A percentile compares a stretch with the other conserved stretches of the same genome.
Conservation (phyloP, 2,888 invertebrate genomes). For the Ecliptopera silaceata region DNA sequence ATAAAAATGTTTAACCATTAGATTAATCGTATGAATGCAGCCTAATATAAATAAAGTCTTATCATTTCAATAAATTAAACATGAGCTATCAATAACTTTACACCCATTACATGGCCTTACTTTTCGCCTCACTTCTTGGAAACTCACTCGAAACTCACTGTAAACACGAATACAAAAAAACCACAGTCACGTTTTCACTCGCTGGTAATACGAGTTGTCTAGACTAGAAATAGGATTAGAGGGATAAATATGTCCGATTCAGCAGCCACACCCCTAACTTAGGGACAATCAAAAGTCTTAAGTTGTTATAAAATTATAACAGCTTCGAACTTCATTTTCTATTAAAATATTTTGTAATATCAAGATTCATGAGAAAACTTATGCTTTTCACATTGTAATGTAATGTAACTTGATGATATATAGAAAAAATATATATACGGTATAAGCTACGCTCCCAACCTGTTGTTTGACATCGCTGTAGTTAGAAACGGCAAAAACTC, state of each 20-base stretch:
- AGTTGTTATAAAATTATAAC: too few species aligned
- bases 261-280: not conserved
- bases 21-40: constrained; percentile 14
- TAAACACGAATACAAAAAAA: not conserved
- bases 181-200: not conserved
- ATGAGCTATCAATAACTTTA: constrained; percentile 32
- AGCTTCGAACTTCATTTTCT: too few species aligned
- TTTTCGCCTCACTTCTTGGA: constrained; percentile 7
- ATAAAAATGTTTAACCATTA: not conserved
- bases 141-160: constrained; percentile 11
- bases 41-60: constrained; percentile 38
- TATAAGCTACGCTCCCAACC: too few species aligned
- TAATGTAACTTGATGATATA: too few species aligned
- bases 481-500: too few species aligned
- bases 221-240: not conserved
- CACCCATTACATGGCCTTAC: constrained; percentile 50
- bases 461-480: too few species aligned
- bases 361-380: too few species aligned
- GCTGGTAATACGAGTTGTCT: not conserved
- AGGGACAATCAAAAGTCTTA: too few species aligned
- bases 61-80: constrained; percentile 41
- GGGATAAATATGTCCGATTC: not conserved
- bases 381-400: too few species aligned
- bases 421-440: too few species aligned
- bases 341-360: too few species aligned